phyloP scores from a whole-genome alignment of 2,113 vertebrate species.

The Poeciliopsis turrubarensis region DNA sequence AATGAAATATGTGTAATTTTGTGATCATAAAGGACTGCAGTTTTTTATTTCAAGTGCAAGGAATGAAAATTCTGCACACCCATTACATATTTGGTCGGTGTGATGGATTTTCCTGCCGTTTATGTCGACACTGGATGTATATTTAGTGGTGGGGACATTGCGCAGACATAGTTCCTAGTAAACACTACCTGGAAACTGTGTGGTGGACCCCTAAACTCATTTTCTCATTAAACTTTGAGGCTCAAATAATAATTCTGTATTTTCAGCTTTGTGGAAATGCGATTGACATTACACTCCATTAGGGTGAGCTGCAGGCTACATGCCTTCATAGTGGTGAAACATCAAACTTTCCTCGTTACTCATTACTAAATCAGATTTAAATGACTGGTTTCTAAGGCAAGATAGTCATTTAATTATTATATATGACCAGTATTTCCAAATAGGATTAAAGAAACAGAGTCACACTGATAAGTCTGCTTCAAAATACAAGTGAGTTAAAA shows the following conservation, averaged over 20 bases:
- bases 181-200: too few relatives aligned
- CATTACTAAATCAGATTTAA: slow-evolving; percentile 6
- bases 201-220: too few relatives aligned
- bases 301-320: background rate
- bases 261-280: slow-evolving; percentile 8
- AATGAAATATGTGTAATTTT: background rate
- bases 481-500: slow-evolving; percentile 25
- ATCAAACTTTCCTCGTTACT: slow-evolving; percentile 14
- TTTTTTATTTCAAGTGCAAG: background rate
- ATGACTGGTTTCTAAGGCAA: background rate
- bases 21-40: background rate
- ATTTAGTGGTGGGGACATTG: background rate
- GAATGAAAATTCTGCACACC: background rate
- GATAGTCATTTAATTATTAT: slow-evolving; percentile 25
- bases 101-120: background rate
- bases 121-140: background rate
- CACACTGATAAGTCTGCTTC: slow-evolving; percentile 9
- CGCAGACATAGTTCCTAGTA: background rate
- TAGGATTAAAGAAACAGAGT: slow-evolving; percentile 27
- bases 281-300: slow-evolving; percentile 9
- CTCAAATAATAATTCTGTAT: slow-evolving; percentile 35
- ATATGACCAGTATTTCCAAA: slow-evolving; percentile 11
- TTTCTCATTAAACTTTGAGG: background rate
- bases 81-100: background rate
- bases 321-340: slow-evolving; percentile 34